Conservation (phyloP, 2,888 invertebrate genomes). For the Zhuqinia jingwanae region DNA sequence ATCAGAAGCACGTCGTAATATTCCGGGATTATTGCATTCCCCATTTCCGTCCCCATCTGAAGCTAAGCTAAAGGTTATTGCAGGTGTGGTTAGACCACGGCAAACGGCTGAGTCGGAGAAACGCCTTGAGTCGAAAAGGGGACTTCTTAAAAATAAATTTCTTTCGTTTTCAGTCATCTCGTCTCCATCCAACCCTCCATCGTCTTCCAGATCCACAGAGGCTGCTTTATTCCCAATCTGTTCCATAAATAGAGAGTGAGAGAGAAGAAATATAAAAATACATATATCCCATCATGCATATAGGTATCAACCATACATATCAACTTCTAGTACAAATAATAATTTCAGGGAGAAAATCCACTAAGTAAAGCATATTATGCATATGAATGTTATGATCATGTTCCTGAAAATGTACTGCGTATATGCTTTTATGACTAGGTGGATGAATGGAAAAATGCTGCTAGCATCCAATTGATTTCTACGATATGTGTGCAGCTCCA, state of each 20-base stretch:
- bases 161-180: slow-evolving; percentile 69
- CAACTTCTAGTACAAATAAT: neutral
- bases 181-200: slow-evolving; percentile 64
- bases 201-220: slow-evolving; percentile 50
- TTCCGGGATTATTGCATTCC: slow-evolving; percentile 72
- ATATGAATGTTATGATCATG: neutral
- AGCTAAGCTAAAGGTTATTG: slow-evolving; percentile 74
- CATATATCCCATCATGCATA: too few species aligned
- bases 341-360: too few species aligned
- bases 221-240: slow-evolving; percentile 56
- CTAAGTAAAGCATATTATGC: too few species aligned
- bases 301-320: neutral
- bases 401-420: neutral
- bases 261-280: too few species aligned
- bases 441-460: neutral
- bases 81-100: slow-evolving; percentile 68
- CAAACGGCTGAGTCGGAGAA: slow-evolving; percentile 77
- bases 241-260: neutral
- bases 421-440: neutral
- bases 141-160: slow-evolving; percentile 65
- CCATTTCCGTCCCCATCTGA: slow-evolving; percentile 73
- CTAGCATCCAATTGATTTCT: slow-evolving; percentile 19
- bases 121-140: slow-evolving; percentile 74
- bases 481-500: neutral
- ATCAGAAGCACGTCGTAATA: slow-evolving; percentile 57